A percentile compares a stretch with the other conserved stretches of the same genome.
Evolutionary conservation across 2,113 vertebrate genomes (phyloP).

Genomic region (Acrocephalus kingi): DNA sequence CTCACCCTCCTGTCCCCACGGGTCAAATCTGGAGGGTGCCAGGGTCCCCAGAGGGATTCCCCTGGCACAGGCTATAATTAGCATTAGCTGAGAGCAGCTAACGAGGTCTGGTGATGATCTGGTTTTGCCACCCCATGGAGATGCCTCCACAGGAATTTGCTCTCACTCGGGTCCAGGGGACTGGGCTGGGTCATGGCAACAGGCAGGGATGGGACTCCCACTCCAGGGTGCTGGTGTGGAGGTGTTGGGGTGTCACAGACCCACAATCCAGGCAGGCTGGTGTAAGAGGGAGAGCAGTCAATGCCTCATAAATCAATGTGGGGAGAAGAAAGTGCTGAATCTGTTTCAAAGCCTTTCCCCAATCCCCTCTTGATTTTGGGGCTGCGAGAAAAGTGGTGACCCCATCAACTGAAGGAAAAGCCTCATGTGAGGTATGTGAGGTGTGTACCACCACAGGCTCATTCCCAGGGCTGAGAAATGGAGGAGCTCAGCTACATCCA

Average conservation of each 20-base stretch:
- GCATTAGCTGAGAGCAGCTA: not conserved
- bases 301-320: not conserved
- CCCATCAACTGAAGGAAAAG: not conserved
- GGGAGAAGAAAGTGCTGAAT: not conserved
- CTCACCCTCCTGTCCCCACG: not conserved
- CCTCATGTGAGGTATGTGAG: too few relatives aligned
- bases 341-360: not conserved
- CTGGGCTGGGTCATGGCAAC: not conserved
- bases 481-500: not conserved
- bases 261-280: rapidly evolving
- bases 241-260: rapidly evolving
- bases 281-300: not conserved
- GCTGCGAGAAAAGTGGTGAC: not conserved
- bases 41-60: not conserved
- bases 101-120: not conserved
- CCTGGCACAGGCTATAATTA: not conserved
- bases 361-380: not conserved
- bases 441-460: not conserved
- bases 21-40: not conserved
- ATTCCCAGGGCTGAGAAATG: not conserved
- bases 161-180: rapidly evolving
- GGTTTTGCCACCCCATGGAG: not conserved
- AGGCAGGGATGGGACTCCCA: not conserved
- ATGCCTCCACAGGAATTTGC: not conserved
- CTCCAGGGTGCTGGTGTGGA: rapidly evolving